A percentile compares a stretch with the other conserved stretches of the same genome.
phyloP scores from a whole-genome alignment of 2,113 vertebrate genomes.

The Oryzias woworae region DNA sequence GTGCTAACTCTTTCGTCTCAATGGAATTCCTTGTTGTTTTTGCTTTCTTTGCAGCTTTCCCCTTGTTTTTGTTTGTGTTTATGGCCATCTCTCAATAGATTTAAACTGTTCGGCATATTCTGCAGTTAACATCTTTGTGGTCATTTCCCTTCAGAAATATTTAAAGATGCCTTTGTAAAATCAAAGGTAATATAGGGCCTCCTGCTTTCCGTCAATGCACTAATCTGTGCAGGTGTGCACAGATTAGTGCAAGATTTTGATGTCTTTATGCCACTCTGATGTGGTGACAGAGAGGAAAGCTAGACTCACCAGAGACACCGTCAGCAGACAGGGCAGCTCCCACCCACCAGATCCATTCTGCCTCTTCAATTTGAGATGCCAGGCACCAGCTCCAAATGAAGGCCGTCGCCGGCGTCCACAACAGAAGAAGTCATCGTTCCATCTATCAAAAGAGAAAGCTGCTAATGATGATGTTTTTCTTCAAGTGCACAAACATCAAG shows the following conservation, averaged over 20 bases:
- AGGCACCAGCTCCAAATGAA: conserved; percentile 44
- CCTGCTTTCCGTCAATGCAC: background rate
- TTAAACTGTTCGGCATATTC: background rate
- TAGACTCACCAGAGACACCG: conserved; percentile 34
- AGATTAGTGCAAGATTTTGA: conserved; percentile 29
- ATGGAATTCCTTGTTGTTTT: background rate
- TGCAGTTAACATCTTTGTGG: background rate
- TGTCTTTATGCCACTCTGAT: conserved; percentile 30
- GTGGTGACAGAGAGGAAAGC: conserved; percentile 18
- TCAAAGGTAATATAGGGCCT: background rate
- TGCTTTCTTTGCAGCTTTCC: background rate
- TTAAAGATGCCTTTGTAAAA: too few species aligned
- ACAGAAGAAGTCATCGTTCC: conserved; percentile 51
- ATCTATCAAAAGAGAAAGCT: conserved; percentile 62
- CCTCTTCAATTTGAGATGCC: conserved; percentile 29
- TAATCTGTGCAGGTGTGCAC: conserved; percentile 16
- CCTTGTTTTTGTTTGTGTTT: background rate
- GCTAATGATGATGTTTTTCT: conserved; percentile 76
- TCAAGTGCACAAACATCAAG: conserved; percentile 74
- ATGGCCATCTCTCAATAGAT: background rate
- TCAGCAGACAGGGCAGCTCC: conserved; percentile 45
- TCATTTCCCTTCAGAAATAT: background rate
- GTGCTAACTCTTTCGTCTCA: too few species aligned
- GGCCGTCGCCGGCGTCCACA: conserved; percentile 59
- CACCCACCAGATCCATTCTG: conserved; percentile 42